Conservation (phyloP, 2,888 invertebrate species). For the Lissonota sp. region DNA sequence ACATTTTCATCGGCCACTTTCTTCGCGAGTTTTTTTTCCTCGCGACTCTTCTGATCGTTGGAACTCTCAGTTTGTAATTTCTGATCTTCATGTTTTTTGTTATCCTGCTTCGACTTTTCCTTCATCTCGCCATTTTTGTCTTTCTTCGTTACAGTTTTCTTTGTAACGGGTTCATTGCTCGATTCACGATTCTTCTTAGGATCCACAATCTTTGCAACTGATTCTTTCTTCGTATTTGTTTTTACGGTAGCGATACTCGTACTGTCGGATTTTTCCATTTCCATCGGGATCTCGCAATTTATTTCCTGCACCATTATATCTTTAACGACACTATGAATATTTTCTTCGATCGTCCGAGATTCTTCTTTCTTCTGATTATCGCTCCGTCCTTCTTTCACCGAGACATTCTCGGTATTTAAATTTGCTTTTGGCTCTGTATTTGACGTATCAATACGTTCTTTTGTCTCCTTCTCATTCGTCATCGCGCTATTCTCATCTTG, state of each 20-base stretch:
- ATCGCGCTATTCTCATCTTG: background rate
- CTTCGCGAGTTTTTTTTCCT: constrained; percentile 24
- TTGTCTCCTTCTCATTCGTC: background rate
- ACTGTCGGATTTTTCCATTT: background rate
- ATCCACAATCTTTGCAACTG: background rate
- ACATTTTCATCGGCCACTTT: background rate
- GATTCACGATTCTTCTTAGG: background rate
- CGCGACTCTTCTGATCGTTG: constrained; percentile 4
- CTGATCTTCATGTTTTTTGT: constrained; percentile 10
- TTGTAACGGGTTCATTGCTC: background rate
- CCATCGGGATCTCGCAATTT: background rate
- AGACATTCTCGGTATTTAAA: background rate
- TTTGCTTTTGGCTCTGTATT: background rate
- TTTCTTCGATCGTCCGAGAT: background rate
- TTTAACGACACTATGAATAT: too few species aligned
- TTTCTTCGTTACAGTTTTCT: background rate
- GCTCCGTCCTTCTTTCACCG: background rate
- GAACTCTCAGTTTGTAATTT: background rate
- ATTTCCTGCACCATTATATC: too few species aligned
- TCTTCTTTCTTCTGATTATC: background rate
- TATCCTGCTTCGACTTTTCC: background rate
- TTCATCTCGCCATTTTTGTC: background rate
- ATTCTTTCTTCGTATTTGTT: background rate
- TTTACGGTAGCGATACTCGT: background rate
- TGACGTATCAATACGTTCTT: background rate